Conservation (phyloP, 2,888 invertebrate species). For the Meliscaeva auricollis region DNA sequence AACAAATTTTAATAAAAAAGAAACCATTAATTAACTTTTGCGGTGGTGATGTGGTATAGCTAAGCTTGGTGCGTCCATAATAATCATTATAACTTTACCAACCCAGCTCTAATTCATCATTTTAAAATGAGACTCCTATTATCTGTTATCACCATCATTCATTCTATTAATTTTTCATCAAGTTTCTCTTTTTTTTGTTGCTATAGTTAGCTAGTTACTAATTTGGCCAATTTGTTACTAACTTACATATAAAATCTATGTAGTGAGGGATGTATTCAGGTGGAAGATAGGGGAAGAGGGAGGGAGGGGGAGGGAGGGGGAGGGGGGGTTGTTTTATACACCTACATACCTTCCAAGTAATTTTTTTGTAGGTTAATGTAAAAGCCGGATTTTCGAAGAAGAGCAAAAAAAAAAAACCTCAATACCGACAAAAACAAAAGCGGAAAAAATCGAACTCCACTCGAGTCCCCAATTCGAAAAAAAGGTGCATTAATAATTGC, state of each 20-base stretch:
- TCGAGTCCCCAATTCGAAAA: slow-evolving; percentile 55
- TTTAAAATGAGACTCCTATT: slow-evolving; percentile 37
- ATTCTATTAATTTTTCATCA: slow-evolving; percentile 54
- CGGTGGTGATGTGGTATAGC: not conserved
- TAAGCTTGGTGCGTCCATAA: not conserved
- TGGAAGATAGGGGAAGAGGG: too few relatives aligned
- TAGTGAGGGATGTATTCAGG: not conserved
- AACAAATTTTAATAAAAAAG: not conserved
- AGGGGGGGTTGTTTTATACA: not conserved
- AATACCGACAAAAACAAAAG: slow-evolving; percentile 38
- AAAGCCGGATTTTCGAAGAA: slow-evolving; percentile 70
- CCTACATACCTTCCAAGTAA: not conserved
- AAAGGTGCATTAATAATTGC: slow-evolving; percentile 60
- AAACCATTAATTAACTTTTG: slow-evolving; percentile 8
- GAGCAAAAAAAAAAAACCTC: slow-evolving; percentile 1
- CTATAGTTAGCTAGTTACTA: not conserved
- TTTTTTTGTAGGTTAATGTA: slow-evolving; percentile 59
- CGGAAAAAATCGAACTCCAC: slow-evolving; percentile 68
- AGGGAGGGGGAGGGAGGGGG: not conserved
- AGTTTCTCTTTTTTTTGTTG: not conserved
- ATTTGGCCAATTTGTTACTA: slow-evolving; percentile 28
- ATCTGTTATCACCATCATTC: slow-evolving; percentile 64
- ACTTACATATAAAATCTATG: not conserved
- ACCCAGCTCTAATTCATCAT: slow-evolving; percentile 11
- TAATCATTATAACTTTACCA: not conserved